Base-by-base conservation (phyloP, 2,888 invertebrate genomes). In the Oligia fasciuncula region DNA sequence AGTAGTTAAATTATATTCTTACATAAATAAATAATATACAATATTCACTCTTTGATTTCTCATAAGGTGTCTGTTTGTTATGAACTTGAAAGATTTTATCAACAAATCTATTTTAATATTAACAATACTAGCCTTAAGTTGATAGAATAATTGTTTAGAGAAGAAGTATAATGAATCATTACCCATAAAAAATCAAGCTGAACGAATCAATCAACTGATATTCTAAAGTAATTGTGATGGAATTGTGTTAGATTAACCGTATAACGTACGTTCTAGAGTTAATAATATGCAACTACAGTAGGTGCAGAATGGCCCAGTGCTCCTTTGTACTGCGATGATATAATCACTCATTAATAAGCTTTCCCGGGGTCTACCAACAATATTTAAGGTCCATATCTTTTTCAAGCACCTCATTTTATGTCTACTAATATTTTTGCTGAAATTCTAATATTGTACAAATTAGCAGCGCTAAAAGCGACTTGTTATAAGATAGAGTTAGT, bases 171-270 rank as follows among this genome's bases (percentile, higher is more conserved):
- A 89, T 84, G 71, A 87, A 84, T 90, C 89, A 90, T 90, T 90
- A 91, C 90, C 91, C 86, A 78, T 83, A 80, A 78, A 91, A 91
- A 92, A 84, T 91, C 81, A 93, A 93, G 86, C 92, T 93, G 93
- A 95, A 94, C 95, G 96, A 96, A 96, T 94, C 93, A 95, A 93
- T 93, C 92, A 96, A 96, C 97, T 95, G 95, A 97, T 97, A 97
- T 97, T 97, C 97, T 97, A 97, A 97, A 97, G 91, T 93, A 92
- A 97, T 95, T 97, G 97, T 97, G 97, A 97, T 97, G 96, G 95
- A 95, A 96, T 95, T 96, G 95, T 94, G 95, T 96, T 96, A 96
- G 95, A 93, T 92, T 92, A 93, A 95, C 92, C 91, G 85, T 92
- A 90, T 93, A 93, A 92, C 90, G 90, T 92, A 91, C 88, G 76